Conservation (phyloP, 2,888 invertebrate species). For the Falcaria lacertinaria region DNA sequence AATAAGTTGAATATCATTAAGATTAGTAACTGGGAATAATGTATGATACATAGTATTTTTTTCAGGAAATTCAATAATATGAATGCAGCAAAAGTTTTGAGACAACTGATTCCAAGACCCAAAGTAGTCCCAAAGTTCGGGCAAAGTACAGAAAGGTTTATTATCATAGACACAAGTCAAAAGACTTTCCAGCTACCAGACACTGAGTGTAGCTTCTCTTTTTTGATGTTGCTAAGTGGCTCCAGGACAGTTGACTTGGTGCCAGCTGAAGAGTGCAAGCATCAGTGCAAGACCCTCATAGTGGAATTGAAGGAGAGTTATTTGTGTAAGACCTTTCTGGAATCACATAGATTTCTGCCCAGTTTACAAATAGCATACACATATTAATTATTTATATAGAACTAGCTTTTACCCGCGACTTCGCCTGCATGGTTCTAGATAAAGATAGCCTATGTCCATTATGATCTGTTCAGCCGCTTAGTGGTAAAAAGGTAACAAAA, state of each 20-base stretch:
- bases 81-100: slow-evolving; percentile 84
- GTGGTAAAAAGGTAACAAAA: no score
- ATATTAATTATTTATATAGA: no score
- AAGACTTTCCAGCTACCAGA: slow-evolving; percentile 85
- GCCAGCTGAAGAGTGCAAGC: slow-evolving; percentile 88
- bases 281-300: slow-evolving; percentile 85
- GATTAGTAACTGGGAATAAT: neutral
- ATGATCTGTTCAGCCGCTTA: no score
- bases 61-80: slow-evolving; percentile 89
- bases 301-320: slow-evolving; percentile 85
- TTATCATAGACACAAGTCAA: slow-evolving; percentile 86
- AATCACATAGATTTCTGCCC: no score
- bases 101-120: slow-evolving; percentile 86
- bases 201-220: slow-evolving; percentile 90
- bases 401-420: no score
- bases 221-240: slow-evolving; percentile 86
- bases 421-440: no score
- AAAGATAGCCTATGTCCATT: no score
- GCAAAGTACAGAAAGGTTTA: slow-evolving; percentile 87
- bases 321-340: no score
- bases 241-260: slow-evolving; percentile 84
- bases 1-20: neutral
- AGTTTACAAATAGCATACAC: no score
- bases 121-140: slow-evolving; percentile 85
- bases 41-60: slow-evolving; percentile 7